Evolutionary conservation across 2,113 vertebrate species (phyloP).

Genomic region (Accipiter cooperii): DNA sequence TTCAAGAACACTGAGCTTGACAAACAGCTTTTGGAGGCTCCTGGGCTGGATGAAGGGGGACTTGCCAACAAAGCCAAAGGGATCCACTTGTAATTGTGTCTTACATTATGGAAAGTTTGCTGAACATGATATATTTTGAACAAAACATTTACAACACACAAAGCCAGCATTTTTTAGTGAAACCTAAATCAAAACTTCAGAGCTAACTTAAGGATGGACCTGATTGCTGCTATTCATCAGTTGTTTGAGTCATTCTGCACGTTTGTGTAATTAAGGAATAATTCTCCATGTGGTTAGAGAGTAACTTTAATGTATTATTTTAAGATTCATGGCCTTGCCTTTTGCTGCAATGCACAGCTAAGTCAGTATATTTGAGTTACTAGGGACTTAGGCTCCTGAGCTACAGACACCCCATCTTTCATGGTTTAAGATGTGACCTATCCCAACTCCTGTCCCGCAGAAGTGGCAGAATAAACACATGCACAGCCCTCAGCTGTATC

Average conservation of each 20-base stretch:
- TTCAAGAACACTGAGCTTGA: background rate
- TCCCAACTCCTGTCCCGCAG: background rate
- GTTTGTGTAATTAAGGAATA: background rate
- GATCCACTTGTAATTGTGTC: background rate
- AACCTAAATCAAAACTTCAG: background rate
- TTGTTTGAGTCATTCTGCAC: background rate
- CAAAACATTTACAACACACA: background rate
- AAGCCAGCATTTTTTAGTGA: background rate
- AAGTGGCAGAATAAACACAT: background rate
- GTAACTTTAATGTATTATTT: background rate
- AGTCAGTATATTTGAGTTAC: background rate
- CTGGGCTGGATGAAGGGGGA: background rate
- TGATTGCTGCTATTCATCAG: background rate
- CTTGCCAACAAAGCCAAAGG: background rate
- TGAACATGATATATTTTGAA: background rate
- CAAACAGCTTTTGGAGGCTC: background rate
- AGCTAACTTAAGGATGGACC: background rate
- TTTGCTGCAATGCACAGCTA: background rate
- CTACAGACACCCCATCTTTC: background rate
- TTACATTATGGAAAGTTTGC: background rate
- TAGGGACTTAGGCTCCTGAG: background rate
- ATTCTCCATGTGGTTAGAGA: background rate
- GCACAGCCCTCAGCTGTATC: background rate
- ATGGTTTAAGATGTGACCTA: fast-evolving
- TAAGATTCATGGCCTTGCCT: background rate